These are phyloP conservation scores for Darevskia nairensis DNA, from an alignment of 2,797 vertebrate species.

Conservation along the genomic window DNA sequence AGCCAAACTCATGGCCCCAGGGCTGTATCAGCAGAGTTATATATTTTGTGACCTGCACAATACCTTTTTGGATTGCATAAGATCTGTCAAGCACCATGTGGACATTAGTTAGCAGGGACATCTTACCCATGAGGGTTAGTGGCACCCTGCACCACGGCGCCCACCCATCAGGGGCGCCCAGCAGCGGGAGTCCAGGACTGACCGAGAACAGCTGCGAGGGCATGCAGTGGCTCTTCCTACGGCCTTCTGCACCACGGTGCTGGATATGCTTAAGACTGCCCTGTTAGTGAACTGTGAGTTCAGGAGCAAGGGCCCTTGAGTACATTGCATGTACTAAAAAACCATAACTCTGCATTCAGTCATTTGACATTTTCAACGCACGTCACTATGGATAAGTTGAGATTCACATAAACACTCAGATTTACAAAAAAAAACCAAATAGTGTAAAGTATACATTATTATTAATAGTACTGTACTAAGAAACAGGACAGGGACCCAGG, in stretches of 20 bases:
- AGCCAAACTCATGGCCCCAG: background rate
- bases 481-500: no score
- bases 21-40: background rate
- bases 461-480: background rate
- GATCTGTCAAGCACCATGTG: background rate
- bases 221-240: no score
- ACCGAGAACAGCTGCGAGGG: no score
- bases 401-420: slow-evolving; percentile 13
- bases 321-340: no score
- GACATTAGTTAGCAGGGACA: background rate
- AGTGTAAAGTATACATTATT: background rate
- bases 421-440: background rate
- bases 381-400: slow-evolving; percentile 1
- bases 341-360: background rate
- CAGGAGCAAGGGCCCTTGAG: no score
- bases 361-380: slow-evolving; percentile 6
- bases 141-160: no score
- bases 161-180: no score
- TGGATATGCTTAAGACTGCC: no score
- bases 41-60: background rate
- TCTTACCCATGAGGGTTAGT: no score
- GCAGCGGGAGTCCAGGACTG: no score
- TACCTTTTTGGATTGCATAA: background rate
- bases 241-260: no score
- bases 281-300: background rate